Evolutionary conservation across 2,888 invertebrate genomes (phyloP).

Genomic region (Parthenolecanium corni): DNA sequence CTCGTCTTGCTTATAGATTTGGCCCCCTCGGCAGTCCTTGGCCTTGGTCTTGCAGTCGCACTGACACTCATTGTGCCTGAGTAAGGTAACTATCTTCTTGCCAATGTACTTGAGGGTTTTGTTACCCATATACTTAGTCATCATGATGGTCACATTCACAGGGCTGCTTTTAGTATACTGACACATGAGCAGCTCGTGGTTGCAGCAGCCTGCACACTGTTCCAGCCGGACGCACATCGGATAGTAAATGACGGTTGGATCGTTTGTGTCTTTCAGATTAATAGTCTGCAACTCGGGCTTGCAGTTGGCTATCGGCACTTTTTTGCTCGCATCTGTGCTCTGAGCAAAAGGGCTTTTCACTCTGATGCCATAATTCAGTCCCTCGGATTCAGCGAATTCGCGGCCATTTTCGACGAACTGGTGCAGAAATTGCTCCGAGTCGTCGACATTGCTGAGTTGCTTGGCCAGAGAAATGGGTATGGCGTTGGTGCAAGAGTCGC

Average conservation of each 20-base stretch:
- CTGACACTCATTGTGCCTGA: conserved; percentile 49
- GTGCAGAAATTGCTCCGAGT: too few species aligned
- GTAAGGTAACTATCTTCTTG: conserved; percentile 45
- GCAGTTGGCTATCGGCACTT: conserved; percentile 37
- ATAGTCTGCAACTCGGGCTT: conserved; percentile 41
- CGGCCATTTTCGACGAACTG: too few species aligned
- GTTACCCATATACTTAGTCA: conserved; percentile 40
- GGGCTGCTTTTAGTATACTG: conserved; percentile 43
- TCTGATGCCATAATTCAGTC: too few species aligned
- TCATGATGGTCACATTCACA: conserved; percentile 30
- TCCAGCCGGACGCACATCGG: conserved; percentile 56
- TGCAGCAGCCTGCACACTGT: conserved; percentile 62
- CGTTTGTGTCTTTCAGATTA: conserved; percentile 37
- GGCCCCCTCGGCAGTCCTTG: conserved; percentile 39
- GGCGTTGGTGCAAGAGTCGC: too few species aligned
- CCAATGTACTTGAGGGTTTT: conserved; percentile 38
- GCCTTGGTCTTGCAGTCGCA: conserved; percentile 49
- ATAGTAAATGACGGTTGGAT: conserved; percentile 46
- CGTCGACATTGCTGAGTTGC: too few species aligned
- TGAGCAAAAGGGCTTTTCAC: too few species aligned
- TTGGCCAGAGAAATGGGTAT: too few species aligned
- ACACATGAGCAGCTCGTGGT: conserved; percentile 49
- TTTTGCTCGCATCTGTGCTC: too few species aligned
- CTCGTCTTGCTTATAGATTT: conserved; percentile 33
- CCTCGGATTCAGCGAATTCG: too few species aligned